Evolutionary conservation across 2,888 invertebrate genomes (phyloP).

Genomic region (Physocephala rufipes): DNA sequence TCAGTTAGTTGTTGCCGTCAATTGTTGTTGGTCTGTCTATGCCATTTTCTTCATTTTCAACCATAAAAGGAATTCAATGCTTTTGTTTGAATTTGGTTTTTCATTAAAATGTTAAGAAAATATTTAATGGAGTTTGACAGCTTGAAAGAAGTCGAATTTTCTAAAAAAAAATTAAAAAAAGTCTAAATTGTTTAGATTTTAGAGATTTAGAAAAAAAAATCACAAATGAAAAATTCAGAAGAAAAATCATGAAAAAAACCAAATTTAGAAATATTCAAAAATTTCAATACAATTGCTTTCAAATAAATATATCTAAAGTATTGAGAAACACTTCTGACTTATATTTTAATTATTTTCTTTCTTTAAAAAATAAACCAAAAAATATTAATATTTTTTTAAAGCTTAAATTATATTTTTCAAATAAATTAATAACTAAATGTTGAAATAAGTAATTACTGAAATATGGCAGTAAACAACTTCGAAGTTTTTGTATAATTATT

Average conservation of each 20-base stretch:
- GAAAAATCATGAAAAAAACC: background rate
- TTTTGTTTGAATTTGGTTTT: conserved; percentile 5
- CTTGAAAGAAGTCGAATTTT: too few species aligned
- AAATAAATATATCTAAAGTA: too few species aligned
- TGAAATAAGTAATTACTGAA: too few species aligned
- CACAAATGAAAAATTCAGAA: background rate
- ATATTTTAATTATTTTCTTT: too few species aligned
- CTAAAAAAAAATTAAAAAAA: background rate
- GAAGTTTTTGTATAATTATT: too few species aligned
- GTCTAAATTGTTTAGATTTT: background rate
- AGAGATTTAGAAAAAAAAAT: background rate
- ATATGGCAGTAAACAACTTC: too few species aligned
- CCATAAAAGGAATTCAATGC: conserved; percentile 9
- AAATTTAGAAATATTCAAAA: background rate
- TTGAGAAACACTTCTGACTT: too few species aligned
- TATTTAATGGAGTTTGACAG: conserved; percentile 31
- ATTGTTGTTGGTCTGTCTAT: background rate
- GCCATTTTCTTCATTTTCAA: background rate
- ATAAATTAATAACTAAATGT: too few species aligned
- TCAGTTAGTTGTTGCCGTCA: background rate
- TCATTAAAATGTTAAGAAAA: background rate
- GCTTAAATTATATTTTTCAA: too few species aligned
- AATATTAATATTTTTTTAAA: too few species aligned
- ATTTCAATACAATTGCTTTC: too few species aligned
- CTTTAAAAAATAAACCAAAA: too few species aligned